Evolutionary conservation across 1,140 invertebrate species (phyloP).

Genomic region (Dendroctonus valens): DNA sequence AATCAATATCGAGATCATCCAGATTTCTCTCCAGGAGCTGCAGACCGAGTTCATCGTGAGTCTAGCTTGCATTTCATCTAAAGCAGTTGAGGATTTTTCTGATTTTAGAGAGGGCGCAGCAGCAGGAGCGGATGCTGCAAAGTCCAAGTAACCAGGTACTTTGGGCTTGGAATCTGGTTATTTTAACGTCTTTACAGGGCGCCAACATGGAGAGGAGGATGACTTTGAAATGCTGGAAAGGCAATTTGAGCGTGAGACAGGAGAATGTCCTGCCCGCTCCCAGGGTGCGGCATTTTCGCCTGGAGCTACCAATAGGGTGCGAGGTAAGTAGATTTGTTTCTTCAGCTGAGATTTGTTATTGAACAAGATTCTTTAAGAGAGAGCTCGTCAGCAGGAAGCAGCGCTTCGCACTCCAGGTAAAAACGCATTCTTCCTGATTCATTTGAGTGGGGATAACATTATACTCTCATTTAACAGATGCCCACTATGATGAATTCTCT

Average conservation of each 20-base stretch:
- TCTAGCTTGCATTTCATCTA: too few relatives aligned
- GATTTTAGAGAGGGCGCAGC: not conserved
- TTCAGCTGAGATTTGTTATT: not conserved
- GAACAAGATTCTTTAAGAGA: not conserved
- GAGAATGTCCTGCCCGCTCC: not conserved
- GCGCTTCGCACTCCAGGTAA: not conserved
- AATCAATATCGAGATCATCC: too few relatives aligned
- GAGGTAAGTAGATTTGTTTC: not conserved
- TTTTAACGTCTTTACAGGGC: not conserved
- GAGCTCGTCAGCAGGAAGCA: not conserved
- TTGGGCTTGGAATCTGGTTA: not conserved
- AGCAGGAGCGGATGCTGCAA: not conserved
- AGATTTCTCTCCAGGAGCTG: too few relatives aligned
- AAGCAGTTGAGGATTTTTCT: not conserved
- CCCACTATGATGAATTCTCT: not conserved
- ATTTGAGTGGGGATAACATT: too few relatives aligned
- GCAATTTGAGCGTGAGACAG: not conserved
- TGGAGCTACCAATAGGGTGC: not conserved
- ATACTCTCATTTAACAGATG: too few relatives aligned
- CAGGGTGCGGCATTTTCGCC: not conserved
- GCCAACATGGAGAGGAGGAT: not conserved
- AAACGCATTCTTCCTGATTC: too few relatives aligned
- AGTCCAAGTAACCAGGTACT: not conserved
- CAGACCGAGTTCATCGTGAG: too few relatives aligned
- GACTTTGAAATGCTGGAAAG: conserved; percentile 7